Base-by-base conservation (phyloP, 2,888 invertebrate genomes). In the Cheilosia impressa region DNA sequence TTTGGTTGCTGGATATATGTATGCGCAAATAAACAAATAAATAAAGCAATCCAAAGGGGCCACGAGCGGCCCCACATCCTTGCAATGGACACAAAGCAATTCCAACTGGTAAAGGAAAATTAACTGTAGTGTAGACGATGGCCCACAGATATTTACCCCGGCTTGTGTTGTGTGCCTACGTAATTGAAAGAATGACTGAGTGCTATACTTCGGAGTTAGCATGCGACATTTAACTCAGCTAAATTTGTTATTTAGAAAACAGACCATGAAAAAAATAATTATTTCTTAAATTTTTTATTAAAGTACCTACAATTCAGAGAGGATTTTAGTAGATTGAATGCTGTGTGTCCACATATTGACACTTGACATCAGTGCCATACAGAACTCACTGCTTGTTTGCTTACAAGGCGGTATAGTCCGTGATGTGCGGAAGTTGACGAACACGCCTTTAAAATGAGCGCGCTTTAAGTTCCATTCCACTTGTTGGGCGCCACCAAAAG, bases 11-110 rank as follows among this genome's bases (percentile, higher is more conserved):
- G 62, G 63, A 63, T 69, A 47, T 66, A 71, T 66, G 58, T 76
- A 71, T 71, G 47, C 34, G 69, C 77, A 78, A 78, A 78, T 57
- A 75, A 66, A 58, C 47, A 75, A 57, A 75, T 63, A 68, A 60
- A 62, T 45, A 68, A 22, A 68, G 50, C 55, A 77, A 47, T 68
- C n/a, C 34, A 62, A 62, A 45, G 34, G 68, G 60, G 55, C 19
- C 47, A 62, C 24, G 53, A 27, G 31, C 62, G 24, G 27, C 52
- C 60, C 69, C 62, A 68, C 27, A 47, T 55, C 77, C 60, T 45
- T 52, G 43, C 53, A 52, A 50, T 58, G 58, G 50, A 66, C 76
- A 52, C 41, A 34, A 50, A 50, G 19, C 41, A 76, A 52, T 52
- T 52, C 52, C 65, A 60, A 24, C 15, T 43, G 60, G 45, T 60